Conservation (phyloP, 2,797 vertebrate genomes). For the Protonibea diacanthus region DNA sequence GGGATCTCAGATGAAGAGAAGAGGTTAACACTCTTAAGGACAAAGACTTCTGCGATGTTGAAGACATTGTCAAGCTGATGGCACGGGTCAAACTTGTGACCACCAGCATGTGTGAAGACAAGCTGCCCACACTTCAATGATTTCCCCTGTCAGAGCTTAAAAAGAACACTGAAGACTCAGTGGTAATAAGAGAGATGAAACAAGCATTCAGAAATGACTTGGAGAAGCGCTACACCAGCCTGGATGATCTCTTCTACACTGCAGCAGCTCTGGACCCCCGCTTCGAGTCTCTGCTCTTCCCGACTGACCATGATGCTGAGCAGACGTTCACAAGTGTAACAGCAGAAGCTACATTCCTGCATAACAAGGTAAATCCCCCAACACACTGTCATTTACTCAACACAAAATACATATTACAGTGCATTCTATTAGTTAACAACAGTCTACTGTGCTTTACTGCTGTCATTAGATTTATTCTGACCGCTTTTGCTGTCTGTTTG, state of each 20-base stretch:
- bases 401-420: too few species aligned
- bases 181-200: constrained; percentile 13
- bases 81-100: constrained; percentile 13
- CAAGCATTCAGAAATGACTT: constrained; percentile 7
- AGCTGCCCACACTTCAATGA: not conserved
- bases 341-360: constrained; percentile 5
- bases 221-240: not conserved
- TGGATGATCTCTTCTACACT: constrained; percentile 16
- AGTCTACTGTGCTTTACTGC: too few species aligned
- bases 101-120: not conserved
- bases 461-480: too few species aligned
- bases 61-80: constrained; percentile 8
- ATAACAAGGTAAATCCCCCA: not conserved
- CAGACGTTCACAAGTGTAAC: not conserved
- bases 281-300: constrained; percentile 12
- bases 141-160: not conserved
- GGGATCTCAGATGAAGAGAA: constrained; percentile 7
- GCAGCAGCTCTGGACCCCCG: not conserved
- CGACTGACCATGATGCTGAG: constrained; percentile 15
- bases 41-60: constrained; percentile 1
- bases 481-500: too few species aligned
- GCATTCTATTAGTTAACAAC: not conserved
- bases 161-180: not conserved
- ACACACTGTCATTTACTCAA: too few species aligned
- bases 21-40: constrained; percentile 22